Percentiles rank a stretch among this genome's conserved stretches.
phyloP scores from a whole-genome alignment of 2,797 vertebrate genomes.

The Xenentodon cancila region DNA sequence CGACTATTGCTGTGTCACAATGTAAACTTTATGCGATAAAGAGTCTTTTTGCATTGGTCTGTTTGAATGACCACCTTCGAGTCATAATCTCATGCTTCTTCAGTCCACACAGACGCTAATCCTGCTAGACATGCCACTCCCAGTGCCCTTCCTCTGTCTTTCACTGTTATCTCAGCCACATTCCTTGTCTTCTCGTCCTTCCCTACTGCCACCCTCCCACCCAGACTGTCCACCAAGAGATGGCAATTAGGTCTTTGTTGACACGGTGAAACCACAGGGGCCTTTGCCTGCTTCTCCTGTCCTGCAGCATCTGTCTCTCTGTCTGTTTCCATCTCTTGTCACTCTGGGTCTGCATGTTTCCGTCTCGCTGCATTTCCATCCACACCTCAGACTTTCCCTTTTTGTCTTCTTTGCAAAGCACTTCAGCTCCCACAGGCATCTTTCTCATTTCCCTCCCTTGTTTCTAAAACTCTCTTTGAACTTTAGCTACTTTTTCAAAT shows the following conservation, averaged over 20 bases:
- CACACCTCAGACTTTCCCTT: constrained; percentile 27
- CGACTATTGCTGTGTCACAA: no score
- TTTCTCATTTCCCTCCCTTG: constrained; percentile 19
- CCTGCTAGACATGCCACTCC: constrained; percentile 31
- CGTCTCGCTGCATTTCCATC: constrained; percentile 42
- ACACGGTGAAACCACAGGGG: constrained; percentile 38
- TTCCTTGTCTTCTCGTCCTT: constrained; percentile 18
- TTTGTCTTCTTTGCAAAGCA: constrained; percentile 23
- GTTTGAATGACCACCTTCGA: neutral
- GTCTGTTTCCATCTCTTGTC: constrained; percentile 29
- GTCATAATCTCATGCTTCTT: constrained; percentile 27
- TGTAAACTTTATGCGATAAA: no score
- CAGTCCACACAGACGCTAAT: constrained; percentile 48
- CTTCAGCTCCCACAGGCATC: constrained; percentile 23
- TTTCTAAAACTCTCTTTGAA: constrained; percentile 23
- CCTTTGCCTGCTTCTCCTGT: constrained; percentile 36
- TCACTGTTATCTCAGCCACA: constrained; percentile 43
- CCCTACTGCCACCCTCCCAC: constrained; percentile 24
- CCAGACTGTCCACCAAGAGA: constrained; percentile 43
- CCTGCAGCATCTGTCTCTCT: constrained; percentile 52
- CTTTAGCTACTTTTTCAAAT: neutral
- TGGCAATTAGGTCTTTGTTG: constrained; percentile 63
- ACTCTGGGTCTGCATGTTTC: constrained; percentile 29
- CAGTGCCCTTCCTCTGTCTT: constrained; percentile 45
- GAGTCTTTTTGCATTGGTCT: no score